phyloP scores from a whole-genome alignment of 2,113 vertebrate species.

The Laticauda colubrina region DNA sequence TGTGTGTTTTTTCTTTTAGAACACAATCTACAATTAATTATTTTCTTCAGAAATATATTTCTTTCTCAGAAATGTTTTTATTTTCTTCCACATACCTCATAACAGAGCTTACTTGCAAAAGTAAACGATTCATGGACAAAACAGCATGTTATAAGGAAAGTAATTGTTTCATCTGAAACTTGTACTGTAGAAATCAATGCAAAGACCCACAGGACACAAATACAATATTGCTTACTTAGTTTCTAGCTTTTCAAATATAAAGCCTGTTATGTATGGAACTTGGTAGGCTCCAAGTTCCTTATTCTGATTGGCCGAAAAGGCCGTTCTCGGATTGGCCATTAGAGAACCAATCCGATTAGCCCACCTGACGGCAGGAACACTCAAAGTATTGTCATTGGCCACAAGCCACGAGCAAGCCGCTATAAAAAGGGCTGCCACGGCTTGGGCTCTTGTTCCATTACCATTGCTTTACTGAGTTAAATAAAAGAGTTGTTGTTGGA shows the following conservation, averaged over 20 bases:
- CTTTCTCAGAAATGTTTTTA: conserved; percentile 28
- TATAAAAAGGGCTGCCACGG: no score
- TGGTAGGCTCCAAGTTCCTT: no score
- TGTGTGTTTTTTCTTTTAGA: conserved; percentile 21
- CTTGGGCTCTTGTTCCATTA: no score
- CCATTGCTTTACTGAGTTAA: no score
- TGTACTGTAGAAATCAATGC: conserved; percentile 36
- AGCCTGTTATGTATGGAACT: background rate
- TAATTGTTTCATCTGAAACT: conserved; percentile 20
- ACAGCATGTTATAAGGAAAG: conserved; percentile 16
- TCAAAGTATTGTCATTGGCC: no score
- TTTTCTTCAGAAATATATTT: conserved; percentile 12
- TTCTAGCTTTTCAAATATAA: background rate
- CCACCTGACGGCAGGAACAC: no score
- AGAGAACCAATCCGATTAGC: no score
- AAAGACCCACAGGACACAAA: background rate
- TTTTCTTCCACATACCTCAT: conserved; percentile 23
- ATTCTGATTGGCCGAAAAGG: no score
- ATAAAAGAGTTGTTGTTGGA: no score
- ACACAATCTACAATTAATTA: conserved; percentile 9
- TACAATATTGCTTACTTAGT: background rate
- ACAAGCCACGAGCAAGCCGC: no score
- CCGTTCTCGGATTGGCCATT: no score
- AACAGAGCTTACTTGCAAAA: conserved; percentile 10
- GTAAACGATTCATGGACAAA: conserved; percentile 34